These are phyloP conservation scores for Vulpes ferrilata DNA, from an alignment of 2,113 vertebrate species.

Conservation along the genomic window DNA sequence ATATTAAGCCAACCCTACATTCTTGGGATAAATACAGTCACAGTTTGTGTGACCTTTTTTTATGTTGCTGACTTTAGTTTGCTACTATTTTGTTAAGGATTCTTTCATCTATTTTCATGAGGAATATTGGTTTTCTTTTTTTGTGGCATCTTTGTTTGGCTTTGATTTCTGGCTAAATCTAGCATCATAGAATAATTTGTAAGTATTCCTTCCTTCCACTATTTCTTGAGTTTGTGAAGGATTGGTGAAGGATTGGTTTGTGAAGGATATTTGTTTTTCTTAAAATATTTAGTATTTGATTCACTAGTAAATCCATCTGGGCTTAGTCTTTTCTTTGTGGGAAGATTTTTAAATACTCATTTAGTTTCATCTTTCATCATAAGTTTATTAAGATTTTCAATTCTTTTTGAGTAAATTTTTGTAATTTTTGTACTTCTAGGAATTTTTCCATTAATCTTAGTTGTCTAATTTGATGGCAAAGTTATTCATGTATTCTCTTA, in stretches of 20 bases:
- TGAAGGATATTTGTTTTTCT: not conserved
- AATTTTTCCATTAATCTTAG: not conserved
- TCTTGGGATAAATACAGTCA: not conserved
- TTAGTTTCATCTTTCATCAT: not conserved
- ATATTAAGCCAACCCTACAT: not conserved
- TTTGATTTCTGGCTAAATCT: constrained; percentile 2
- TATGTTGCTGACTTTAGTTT: not conserved
- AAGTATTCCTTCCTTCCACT: not conserved
- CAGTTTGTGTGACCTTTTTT: not conserved
- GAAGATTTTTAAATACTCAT: not conserved
- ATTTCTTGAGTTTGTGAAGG: not conserved
- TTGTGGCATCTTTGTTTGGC: not conserved
- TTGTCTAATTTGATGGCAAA: not conserved
- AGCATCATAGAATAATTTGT: not conserved
- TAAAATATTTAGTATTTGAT: constrained; percentile 42
- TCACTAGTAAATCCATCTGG: not conserved
- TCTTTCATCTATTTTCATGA: not conserved
- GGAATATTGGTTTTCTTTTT: not conserved
- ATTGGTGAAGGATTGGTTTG: not conserved
- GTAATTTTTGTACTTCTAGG: not conserved
- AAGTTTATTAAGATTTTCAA: constrained; percentile 6
- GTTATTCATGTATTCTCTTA: not conserved
- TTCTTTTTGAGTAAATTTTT: constrained; percentile 26
- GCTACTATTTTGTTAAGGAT: constrained; percentile 19
- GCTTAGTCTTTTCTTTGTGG: not conserved